Base-by-base conservation (phyloP, 2,888 invertebrate species). In the Eilema depressum region DNA sequence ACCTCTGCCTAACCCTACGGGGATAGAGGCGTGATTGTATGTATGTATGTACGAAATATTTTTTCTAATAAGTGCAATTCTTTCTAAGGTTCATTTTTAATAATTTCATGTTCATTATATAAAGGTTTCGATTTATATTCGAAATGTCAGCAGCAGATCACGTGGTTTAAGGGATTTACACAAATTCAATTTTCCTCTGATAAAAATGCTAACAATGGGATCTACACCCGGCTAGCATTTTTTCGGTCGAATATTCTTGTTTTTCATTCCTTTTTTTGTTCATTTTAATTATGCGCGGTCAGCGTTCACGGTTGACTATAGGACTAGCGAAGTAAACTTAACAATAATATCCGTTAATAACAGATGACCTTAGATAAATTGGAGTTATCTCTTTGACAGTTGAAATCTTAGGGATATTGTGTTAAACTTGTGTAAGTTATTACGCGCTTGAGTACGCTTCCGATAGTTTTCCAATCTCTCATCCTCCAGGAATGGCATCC, bases 371-470 rank as follows among this genome's bases (percentile, higher is more conserved):
- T n/a, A 64, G 47, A 53, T 64, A 28, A 20, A 65, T 28, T 56
- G 20, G 56, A 20, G 65, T 56, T 33, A 30, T 53, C 64, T 53
- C 26, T 59, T 66, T 37, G 57, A 17, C 56, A 66, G 33, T 59
- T 66, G 33, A 28, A 57, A 59, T 66, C 23, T 60, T 60, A n/a
- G 25, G 66, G 37, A 57, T 66, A 33, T 57, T 30, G 59, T 59
- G 20, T 60, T 66, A 60, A 60, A 66, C 60, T 66, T 66, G 33
- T 60, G 41, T 60, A 66, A 66, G 60, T 66, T 66, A 66, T 66
- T 66, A 60, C 41, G 60, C 57, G 66, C 41, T 60, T 56, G 60
- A 66, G 26, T 47, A 26, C 20, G 60, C 41, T 60, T 66, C 66
- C 59, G n/a, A 66, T 66, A 60, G 37, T 60, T 41, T 66, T 37